phyloP scores from a whole-genome alignment of 2,888 invertebrate species.

The Pasiphila rectangulata region DNA sequence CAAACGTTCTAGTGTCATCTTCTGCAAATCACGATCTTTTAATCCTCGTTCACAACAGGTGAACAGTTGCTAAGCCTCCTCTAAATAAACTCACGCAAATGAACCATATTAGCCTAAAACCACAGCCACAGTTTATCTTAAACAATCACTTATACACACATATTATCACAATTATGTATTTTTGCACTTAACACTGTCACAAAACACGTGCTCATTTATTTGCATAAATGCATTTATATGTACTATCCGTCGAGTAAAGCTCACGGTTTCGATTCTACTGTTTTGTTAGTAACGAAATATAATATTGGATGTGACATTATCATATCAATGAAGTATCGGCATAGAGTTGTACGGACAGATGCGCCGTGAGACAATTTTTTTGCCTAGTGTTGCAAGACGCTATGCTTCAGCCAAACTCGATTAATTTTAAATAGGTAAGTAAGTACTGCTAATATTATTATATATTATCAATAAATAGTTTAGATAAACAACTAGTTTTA shows the following conservation, averaged over 20 bases:
- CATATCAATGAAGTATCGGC: conserved; percentile 14
- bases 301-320: conserved; percentile 18
- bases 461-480: too few species aligned
- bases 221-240: not conserved
- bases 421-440: too few species aligned
- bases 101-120: not conserved
- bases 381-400: conserved; percentile 11
- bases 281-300: conserved; percentile 17
- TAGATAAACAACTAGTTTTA: too few species aligned
- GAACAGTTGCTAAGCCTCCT: too few species aligned
- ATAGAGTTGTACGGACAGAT: conserved; percentile 9
- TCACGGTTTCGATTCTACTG: conserved; percentile 15
- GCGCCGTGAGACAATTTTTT: not conserved
- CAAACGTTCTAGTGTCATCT: too few species aligned
- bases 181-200: conserved; percentile 6
- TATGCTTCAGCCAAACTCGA: not conserved
- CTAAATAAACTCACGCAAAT: not conserved
- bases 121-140: not conserved
- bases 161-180: conserved; percentile 3
- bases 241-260: conserved; percentile 7
- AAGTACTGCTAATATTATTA: too few species aligned
- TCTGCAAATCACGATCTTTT: too few species aligned
- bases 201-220: not conserved
- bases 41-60: too few species aligned
- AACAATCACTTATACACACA: not conserved